Conservation (phyloP, 2,113 vertebrate genomes). For the Alectura lathami region DNA sequence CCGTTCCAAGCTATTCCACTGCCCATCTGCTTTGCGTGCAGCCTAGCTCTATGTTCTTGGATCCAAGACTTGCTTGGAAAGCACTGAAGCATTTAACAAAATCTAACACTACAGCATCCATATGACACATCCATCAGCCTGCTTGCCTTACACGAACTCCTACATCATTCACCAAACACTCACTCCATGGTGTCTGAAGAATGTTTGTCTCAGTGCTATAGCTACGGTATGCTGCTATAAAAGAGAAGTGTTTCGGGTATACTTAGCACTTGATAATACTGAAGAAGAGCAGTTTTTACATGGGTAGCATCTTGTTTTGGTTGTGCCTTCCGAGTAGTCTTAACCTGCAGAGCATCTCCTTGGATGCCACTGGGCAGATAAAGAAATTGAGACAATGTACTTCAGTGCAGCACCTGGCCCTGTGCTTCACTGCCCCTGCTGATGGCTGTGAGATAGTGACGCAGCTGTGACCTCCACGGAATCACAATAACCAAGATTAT, state of each 20-base stretch:
- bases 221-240: accelerated
- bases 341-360: background rate
- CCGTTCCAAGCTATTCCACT: background rate
- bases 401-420: background rate
- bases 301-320: background rate
- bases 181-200: background rate
- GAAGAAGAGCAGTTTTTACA: background rate
- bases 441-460: background rate
- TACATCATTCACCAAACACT: background rate
- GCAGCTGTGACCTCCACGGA: background rate
- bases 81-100: background rate
- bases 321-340: background rate
- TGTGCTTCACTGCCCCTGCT: background rate
- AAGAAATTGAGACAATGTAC: background rate
- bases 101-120: background rate
- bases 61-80: background rate
- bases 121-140: background rate
- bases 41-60: background rate
- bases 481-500: background rate
- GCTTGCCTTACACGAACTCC: background rate
- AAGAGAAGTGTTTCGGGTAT: background rate
- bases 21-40: background rate
- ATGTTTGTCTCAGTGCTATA: background rate
- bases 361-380: background rate
- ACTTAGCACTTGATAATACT: background rate